Percentiles rank a stretch among this genome's conserved stretches.
Evolutionary conservation across 2,113 vertebrate species (phyloP).

Genomic region (Acrocephalus kingi): DNA sequence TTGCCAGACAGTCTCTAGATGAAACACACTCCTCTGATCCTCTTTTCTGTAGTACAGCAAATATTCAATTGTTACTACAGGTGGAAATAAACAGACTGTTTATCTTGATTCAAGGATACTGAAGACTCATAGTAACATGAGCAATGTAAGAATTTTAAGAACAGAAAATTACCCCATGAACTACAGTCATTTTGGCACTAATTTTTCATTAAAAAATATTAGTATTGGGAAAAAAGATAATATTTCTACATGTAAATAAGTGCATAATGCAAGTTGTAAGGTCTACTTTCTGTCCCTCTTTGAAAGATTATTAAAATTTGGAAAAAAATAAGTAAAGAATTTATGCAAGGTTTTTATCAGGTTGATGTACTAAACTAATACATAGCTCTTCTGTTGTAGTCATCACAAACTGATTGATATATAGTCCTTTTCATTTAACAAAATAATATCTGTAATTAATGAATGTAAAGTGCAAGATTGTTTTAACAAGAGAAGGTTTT

Average conservation of each 20-base stretch:
- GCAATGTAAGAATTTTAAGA: not conserved
- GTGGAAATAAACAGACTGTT: not conserved
- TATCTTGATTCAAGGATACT: not conserved
- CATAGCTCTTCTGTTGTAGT: not conserved
- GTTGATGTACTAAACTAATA: not conserved
- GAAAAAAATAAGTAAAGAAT: not conserved
- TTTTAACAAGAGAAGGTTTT: not conserved
- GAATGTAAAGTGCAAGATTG: not conserved
- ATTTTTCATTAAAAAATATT: not conserved
- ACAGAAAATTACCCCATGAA: not conserved
- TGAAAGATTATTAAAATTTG: not conserved
- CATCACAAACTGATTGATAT: not conserved
- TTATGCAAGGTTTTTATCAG: not conserved
- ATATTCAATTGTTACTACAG: not conserved
- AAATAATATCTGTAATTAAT: not conserved
- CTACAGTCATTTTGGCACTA: accelerated
- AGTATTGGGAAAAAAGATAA: not conserved
- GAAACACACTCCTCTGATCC: not conserved
- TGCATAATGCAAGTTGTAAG: not conserved
- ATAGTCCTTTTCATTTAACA: not conserved
- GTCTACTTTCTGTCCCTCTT: not conserved
- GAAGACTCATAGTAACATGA: not conserved
- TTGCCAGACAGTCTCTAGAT: not conserved
- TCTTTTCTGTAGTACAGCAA: not conserved
- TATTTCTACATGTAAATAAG: not conserved